Evolutionary conservation across 2,113 vertebrate genomes (phyloP).

Genomic region (Illadopsis cleaveri): DNA sequence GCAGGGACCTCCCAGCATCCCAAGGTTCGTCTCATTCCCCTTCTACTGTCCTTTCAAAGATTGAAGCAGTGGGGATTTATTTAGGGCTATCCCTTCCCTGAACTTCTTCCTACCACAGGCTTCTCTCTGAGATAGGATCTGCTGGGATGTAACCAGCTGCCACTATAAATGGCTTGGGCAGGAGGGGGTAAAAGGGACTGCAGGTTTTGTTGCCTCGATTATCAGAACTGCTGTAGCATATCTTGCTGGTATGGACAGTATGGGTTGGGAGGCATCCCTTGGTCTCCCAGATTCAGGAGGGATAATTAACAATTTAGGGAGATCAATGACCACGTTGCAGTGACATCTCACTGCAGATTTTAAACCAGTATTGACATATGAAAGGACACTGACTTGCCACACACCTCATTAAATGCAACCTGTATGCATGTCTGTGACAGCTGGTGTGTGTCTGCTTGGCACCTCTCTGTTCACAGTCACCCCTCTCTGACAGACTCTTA

Average conservation of each 20-base stretch:
- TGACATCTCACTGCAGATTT: neutral
- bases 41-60: neutral
- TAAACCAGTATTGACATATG: neutral
- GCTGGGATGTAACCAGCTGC: neutral
- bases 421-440: accelerated
- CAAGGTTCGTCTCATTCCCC: accelerated
- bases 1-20: neutral
- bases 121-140: accelerated
- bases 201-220: neutral
- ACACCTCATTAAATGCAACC: neutral
- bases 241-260: neutral
- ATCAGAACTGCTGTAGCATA: neutral
- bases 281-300: neutral
- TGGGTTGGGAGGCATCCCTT: neutral
- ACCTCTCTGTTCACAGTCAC: neutral
- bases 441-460: neutral
- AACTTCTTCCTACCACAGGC: neutral
- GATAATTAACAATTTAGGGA: neutral
- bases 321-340: accelerated
- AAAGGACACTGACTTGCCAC: neutral
- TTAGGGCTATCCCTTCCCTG: neutral
- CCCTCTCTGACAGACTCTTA: neutral
- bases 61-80: neutral
- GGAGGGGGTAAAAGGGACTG: neutral
- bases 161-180: neutral